Evolutionary conservation across 2,888 invertebrate genomes (phyloP).

Genomic region (Hypercompe scribonia): DNA sequence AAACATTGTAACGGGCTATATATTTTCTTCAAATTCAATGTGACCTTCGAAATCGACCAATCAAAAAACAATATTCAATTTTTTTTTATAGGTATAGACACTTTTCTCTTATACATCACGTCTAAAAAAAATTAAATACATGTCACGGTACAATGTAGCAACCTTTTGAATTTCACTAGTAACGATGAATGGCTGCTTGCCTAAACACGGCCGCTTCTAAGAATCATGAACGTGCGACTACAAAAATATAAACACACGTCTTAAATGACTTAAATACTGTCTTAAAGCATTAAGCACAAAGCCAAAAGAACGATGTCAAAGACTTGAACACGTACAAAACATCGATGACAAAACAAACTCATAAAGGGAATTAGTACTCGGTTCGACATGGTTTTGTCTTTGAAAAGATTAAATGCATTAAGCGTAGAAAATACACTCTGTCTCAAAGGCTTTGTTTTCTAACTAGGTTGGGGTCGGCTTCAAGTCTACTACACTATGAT

Average conservation of each 20-base stretch:
- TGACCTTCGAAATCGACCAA: too few species aligned
- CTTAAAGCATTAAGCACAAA: slow-evolving; percentile 29
- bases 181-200: background rate
- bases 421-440: slow-evolving; percentile 9
- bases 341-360: slow-evolving; percentile 23
- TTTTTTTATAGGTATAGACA: too few species aligned
- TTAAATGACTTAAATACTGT: background rate
- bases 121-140: too few species aligned
- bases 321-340: slow-evolving; percentile 37
- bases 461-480: too few species aligned
- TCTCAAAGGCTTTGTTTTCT: background rate
- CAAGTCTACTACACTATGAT: too few species aligned
- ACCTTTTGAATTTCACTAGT: too few species aligned
- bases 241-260: background rate
- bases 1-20: background rate
- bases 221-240: background rate
- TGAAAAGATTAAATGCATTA: slow-evolving; percentile 16
- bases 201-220: background rate
- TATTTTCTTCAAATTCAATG: too few species aligned
- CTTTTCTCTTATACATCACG: too few species aligned
- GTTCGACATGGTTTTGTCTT: slow-evolving; percentile 17
- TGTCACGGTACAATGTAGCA: too few species aligned
- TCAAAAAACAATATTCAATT: too few species aligned
- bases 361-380: slow-evolving; percentile 20
- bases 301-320: slow-evolving; percentile 18